phyloP scores from a whole-genome alignment of 2,113 vertebrate genomes.

The Boulengeromyrus knoepffleri region DNA sequence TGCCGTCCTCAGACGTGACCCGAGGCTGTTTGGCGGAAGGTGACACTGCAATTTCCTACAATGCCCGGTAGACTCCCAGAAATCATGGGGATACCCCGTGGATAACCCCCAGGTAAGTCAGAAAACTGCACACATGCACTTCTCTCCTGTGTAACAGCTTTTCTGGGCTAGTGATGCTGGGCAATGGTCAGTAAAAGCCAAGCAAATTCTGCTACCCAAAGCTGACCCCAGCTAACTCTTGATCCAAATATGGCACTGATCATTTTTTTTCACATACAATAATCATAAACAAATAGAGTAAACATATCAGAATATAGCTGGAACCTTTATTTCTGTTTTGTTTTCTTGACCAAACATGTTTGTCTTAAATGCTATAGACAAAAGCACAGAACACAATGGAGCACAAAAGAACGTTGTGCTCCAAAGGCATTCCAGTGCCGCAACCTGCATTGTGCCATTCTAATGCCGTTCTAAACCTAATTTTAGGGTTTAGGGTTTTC shows the following conservation, averaged over 20 bases:
- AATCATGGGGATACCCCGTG: background rate
- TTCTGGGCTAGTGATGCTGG: background rate
- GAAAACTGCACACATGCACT: background rate
- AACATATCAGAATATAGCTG: background rate
- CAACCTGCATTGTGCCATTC: background rate
- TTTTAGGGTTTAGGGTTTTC: background rate
- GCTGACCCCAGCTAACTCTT: background rate
- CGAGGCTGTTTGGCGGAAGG: background rate
- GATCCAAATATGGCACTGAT: background rate
- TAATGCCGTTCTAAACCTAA: background rate
- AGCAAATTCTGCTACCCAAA: background rate
- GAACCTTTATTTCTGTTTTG: background rate
- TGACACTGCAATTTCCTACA: background rate
- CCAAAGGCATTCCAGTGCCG: background rate
- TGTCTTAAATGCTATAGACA: background rate
- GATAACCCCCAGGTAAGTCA: background rate
- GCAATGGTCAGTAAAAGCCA: background rate
- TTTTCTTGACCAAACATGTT: background rate
- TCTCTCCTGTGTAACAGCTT: background rate
- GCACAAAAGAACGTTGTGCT: background rate
- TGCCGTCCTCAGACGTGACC: background rate
- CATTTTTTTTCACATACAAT: background rate
- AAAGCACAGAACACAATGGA: background rate
- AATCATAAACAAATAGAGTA: background rate
- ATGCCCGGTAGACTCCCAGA: background rate